phyloP scores from a whole-genome alignment of 2,888 invertebrate genomes.

The Drosophila kambysellisi region DNA sequence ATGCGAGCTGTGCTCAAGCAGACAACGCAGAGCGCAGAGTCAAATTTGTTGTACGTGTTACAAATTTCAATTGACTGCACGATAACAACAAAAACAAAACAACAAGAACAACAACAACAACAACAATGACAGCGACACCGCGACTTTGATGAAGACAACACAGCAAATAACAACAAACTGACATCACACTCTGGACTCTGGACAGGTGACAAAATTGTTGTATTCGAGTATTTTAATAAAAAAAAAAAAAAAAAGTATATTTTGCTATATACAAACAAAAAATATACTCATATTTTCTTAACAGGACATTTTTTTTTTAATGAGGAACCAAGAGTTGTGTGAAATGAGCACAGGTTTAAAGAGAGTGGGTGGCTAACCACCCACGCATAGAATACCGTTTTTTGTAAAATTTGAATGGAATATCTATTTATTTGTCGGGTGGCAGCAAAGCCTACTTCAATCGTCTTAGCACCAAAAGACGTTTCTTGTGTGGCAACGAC shows the following conservation, averaged over 20 bases:
- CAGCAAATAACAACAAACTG: conserved; percentile 25
- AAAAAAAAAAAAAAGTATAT: not conserved
- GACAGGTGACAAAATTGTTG: conserved; percentile 55
- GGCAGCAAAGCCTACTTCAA: conserved; percentile 6
- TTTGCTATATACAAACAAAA: not conserved
- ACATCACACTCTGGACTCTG: conserved; percentile 21
- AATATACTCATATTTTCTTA: not conserved
- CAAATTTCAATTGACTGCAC: conserved; percentile 71
- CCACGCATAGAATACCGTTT: conserved; percentile 1
- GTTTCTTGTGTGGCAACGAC: not conserved
- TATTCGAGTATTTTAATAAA: not conserved
- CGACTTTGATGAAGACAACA: conserved; percentile 36
- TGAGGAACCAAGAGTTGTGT: not conserved
- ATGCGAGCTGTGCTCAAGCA: conserved; percentile 29
- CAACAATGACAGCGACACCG: conserved; percentile 6
- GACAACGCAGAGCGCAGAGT: conserved; percentile 43
- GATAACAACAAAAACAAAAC: conserved; percentile 36
- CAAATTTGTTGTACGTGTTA: conserved; percentile 72
- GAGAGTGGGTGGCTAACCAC: not conserved
- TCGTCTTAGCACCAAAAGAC: not conserved
- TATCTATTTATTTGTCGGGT: conserved; percentile 27
- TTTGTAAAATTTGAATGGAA: not conserved
- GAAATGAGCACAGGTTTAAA: not conserved
- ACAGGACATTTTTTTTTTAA: not conserved
- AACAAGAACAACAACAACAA: conserved; percentile 14